Percentiles rank a stretch among this genome's conserved stretches.
Conservation (phyloP, 2,888 invertebrate species). For the Augiades crinisus region DNA sequence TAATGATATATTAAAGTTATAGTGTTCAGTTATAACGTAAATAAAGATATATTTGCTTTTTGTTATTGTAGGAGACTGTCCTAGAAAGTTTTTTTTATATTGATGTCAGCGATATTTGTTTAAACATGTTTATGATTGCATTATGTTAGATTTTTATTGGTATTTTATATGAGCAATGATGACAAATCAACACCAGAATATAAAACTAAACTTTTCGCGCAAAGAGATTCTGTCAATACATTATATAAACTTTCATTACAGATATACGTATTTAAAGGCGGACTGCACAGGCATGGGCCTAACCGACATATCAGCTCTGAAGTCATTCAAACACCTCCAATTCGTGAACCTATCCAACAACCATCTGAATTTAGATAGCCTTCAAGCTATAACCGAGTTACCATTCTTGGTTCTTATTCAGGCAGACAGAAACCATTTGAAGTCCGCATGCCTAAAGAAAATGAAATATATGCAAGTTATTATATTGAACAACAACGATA, state of each 20-base stretch:
- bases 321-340: slow-evolving; percentile 76
- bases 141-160: no score
- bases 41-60: no score
- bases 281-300: slow-evolving; percentile 69
- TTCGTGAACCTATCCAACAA: slow-evolving; percentile 82
- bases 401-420: slow-evolving; percentile 80
- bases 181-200: neutral
- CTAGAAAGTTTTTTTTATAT: no score
- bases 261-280: slow-evolving; percentile 82
- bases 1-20: no score
- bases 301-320: slow-evolving; percentile 75
- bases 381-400: slow-evolving; percentile 73
- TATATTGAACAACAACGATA: slow-evolving; percentile 76
- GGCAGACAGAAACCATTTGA: slow-evolving; percentile 78
- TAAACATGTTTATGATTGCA: no score
- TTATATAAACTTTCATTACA: no score
- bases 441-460: slow-evolving; percentile 67
- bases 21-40: no score
- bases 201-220: neutral
- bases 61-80: no score
- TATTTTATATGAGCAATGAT: neutral
- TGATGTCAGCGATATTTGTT: no score
- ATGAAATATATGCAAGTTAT: slow-evolving; percentile 83
- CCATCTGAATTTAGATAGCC: slow-evolving; percentile 60
- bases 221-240: no score